Evolutionary conservation across 2,113 vertebrate genomes (phyloP).

Genomic region (Petrocephalus microphthalmus): DNA sequence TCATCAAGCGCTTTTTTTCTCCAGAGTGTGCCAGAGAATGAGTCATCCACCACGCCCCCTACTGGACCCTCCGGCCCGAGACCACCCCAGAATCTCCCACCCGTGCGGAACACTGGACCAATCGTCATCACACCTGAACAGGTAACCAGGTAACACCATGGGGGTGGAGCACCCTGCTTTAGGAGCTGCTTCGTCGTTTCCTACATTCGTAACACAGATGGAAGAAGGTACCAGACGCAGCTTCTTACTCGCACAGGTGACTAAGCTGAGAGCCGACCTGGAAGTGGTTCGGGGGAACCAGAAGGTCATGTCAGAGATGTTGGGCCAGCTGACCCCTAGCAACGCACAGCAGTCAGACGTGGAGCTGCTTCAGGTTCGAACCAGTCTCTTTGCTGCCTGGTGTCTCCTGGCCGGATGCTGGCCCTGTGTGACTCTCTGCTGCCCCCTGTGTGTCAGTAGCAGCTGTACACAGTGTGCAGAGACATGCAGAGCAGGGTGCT

Average conservation of each 20-base stretch:
- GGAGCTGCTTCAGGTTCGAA: constrained; percentile 78
- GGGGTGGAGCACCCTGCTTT: background rate
- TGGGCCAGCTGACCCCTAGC: constrained; percentile 77
- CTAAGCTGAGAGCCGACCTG: constrained; percentile 80
- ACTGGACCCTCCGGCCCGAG: constrained; percentile 38
- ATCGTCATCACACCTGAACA: constrained; percentile 68
- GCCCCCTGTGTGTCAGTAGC: constrained; percentile 47
- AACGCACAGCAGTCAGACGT: constrained; percentile 70
- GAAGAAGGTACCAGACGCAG: background rate
- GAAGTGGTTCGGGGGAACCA: constrained; percentile 85
- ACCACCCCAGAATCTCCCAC: constrained; percentile 14
- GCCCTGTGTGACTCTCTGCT: background rate
- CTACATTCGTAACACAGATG: background rate
- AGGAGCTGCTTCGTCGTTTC: background rate
- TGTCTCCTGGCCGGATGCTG: background rate
- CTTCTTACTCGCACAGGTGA: constrained; percentile 54
- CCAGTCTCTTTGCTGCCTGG: background rate
- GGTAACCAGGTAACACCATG: constrained; percentile 49
- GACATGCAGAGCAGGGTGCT: constrained; percentile 88
- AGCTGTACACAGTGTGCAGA: constrained; percentile 67
- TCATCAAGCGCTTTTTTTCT: background rate
- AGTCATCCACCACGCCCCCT: constrained; percentile 21
- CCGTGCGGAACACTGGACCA: constrained; percentile 30
- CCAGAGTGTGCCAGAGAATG: constrained; percentile 75
- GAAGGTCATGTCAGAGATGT: constrained; percentile 88